phyloP scores from a whole-genome alignment of 2,888 invertebrate species.

The Campoplex capitator region DNA sequence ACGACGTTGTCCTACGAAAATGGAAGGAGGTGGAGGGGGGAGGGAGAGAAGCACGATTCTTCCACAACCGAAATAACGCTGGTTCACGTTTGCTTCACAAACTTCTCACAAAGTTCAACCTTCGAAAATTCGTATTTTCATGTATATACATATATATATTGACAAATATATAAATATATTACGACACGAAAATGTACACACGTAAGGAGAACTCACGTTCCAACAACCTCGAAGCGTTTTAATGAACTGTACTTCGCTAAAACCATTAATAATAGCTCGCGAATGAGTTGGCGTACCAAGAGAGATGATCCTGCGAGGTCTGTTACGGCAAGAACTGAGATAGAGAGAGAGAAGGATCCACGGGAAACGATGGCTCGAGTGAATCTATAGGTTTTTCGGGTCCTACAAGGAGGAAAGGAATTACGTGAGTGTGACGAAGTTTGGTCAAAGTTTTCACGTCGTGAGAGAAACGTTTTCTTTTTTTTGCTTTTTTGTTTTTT shows the following conservation, averaged over 20 bases:
- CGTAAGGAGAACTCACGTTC: conserved; percentile 3
- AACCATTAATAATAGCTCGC: conserved; percentile 82
- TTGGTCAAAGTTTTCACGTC: conserved; percentile 48
- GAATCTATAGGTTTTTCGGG: conserved; percentile 16
- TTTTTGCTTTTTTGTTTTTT: background rate
- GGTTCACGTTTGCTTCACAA: conserved; percentile 15
- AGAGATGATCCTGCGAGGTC: conserved; percentile 56
- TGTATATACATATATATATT: background rate
- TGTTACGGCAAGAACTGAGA: conserved; percentile 16
- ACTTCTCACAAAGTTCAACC: background rate
- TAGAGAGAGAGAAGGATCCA: conserved; percentile 11
- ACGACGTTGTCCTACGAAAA: conserved; percentile 17
- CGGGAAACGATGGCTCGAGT: background rate
- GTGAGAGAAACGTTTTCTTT: conserved; percentile 14
- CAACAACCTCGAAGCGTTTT: conserved; percentile 73
- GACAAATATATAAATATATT: background rate
- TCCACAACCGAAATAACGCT: conserved; percentile 19
- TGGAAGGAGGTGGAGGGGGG: background rate
- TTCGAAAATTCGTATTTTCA: background rate
- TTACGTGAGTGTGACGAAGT: conserved; percentile 63
- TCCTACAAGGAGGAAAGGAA: conserved; percentile 54
- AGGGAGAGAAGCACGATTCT: background rate
- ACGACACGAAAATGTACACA: conserved; percentile 1
- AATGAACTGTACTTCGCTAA: conserved; percentile 81
- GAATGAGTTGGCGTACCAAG: conserved; percentile 65